Percentiles rank a stretch among this genome's conserved stretches.
phyloP scores from a whole-genome alignment of 2,797 vertebrate species.

The Aplochiton taeniatus region DNA sequence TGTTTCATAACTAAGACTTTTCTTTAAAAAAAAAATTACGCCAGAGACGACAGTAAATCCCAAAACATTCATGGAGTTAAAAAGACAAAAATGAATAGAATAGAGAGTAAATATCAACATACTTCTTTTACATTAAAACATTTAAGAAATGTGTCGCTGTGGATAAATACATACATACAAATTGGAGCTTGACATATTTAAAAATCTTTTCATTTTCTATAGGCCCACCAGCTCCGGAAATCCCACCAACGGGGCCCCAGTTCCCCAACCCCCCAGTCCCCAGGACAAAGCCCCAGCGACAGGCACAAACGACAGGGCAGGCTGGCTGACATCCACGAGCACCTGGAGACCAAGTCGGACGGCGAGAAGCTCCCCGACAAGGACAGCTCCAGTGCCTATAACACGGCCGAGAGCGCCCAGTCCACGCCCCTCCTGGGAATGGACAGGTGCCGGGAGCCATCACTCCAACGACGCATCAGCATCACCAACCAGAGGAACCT shows the following conservation, averaged over 20 bases:
- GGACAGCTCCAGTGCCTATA: conserved; percentile 95
- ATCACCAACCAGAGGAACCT: conserved; percentile 92
- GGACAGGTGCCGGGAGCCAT: conserved; percentile 85
- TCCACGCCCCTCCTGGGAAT: conserved; percentile 83
- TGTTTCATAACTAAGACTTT: no score
- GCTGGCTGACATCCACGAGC: conserved; percentile 87
- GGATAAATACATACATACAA: no score
- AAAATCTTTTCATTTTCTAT: no score
- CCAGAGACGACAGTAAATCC: no score
- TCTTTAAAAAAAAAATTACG: no score
- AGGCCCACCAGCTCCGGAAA: conserved; percentile 85
- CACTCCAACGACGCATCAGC: conserved; percentile 84
- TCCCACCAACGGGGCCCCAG: conserved; percentile 66
- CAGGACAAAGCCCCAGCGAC: conserved; percentile 61
- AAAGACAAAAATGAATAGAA: no score
- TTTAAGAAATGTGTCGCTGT: no score
- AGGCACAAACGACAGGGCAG: conserved; percentile 72
- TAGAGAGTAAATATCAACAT: no score
- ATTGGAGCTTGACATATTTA: no score
- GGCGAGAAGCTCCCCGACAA: conserved; percentile 80
- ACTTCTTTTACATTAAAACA: no score
- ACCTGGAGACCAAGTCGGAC: conserved; percentile 83
- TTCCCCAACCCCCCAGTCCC: conserved; percentile 38
- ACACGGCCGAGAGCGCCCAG: conserved; percentile 92
- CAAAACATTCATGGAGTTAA: no score